Percentiles rank a stretch among this genome's conserved stretches.
phyloP scores from a whole-genome alignment of 2,113 vertebrate species.

The Onychostoma macrolepis region DNA sequence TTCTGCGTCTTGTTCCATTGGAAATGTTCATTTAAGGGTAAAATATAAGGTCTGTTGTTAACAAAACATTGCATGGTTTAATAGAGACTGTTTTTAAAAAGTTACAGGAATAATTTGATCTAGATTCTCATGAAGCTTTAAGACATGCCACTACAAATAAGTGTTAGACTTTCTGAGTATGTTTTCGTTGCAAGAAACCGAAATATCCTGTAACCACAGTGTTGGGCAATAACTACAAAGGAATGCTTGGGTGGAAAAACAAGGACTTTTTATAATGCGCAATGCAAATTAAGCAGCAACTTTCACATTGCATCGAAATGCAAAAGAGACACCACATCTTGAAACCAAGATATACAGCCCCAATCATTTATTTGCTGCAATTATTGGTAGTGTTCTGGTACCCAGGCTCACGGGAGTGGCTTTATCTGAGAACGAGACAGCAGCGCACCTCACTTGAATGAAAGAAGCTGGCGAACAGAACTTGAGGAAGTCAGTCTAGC shows the following conservation, averaged over 20 bases:
- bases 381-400: slow-evolving; percentile 7
- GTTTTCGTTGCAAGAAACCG: not conserved
- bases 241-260: not conserved
- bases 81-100: not conserved
- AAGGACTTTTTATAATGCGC: not conserved
- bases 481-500: not conserved
- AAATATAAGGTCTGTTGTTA: not conserved
- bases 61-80: not conserved
- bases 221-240: slow-evolving; percentile 3
- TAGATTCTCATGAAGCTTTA: not conserved
- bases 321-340: not conserved
- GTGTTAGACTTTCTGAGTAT: not conserved
- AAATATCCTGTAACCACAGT: not conserved
- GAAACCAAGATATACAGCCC: not conserved
- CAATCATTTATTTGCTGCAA: not conserved
- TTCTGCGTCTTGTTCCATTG: no score
- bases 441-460: not conserved
- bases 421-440: not conserved
- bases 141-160: not conserved
- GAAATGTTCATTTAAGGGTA: not conserved
- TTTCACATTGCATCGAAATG: not conserved
- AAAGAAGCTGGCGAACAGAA: not conserved
- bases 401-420: slow-evolving; percentile 42
- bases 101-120: not conserved
- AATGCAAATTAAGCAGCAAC: not conserved